Base-by-base conservation (phyloP, 2,113 vertebrate genomes). In the Siphamia tubifer region DNA sequence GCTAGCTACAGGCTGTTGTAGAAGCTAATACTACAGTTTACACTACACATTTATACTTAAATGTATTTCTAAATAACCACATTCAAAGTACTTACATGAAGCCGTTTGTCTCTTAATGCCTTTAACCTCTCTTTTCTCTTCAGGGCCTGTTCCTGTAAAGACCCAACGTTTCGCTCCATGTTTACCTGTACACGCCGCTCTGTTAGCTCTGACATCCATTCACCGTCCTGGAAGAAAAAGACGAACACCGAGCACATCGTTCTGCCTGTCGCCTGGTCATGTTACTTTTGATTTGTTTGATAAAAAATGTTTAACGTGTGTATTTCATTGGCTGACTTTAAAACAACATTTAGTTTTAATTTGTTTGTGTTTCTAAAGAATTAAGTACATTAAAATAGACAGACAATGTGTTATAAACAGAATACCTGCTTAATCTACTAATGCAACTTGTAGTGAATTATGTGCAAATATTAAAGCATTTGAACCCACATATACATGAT, bases 71-170 rank as follows among this genome's bases (percentile, higher is more conserved):
- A 15, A 31, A 2, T 58, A 13, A 39, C 1, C 3, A 10, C 0
- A 30, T 0, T 20, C 0, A 16, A 21, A 0, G 6, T 4, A 75
- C 84, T 88, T 64, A 93, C 93, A 58, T 74, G 91, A 58, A 74
- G 63, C 58, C 93, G 81, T 78, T 91, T 92, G 25, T 91, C 91
- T 80, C 94, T 82, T 3, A 98, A 43, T 0, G 94, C 95, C 54
- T 90, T 93, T 35, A 98, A 82, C 34, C 94, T 89, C 77, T 97
- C 96, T 48, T 95, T 95, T 16, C 96, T 90, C 69, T 92, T 91
- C 30, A 95, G 47, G 6, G 96, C 96, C 68, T 95, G 94, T 21
- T 95, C 94, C 74, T 96, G 94, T n/a, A 98, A 77, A 0, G 91
- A 90, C 1, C 93, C 94, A 5, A 93, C 74, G 45, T 78, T 74